Evolutionary conservation across 1,140 invertebrate genomes (phyloP).

Genomic region (Cotesia glomerata): DNA sequence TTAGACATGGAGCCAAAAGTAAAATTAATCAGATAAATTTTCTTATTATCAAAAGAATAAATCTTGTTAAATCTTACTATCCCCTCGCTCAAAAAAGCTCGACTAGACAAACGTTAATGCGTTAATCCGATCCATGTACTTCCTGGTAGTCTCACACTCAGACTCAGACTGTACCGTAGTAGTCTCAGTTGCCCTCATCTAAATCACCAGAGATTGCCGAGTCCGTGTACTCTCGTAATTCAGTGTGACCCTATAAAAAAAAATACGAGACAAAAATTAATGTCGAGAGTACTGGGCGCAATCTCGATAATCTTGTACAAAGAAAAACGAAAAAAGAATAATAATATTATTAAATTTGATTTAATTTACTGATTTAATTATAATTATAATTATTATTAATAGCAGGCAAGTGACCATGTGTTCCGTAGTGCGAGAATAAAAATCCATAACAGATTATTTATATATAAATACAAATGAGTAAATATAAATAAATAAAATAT

Average conservation of each 20-base stretch:
- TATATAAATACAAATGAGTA: constrained; percentile 22
- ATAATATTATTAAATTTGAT: no score
- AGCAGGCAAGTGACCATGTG: constrained; percentile 43
- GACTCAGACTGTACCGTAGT: no score
- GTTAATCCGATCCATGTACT: constrained; percentile 24
- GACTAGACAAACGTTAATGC: background rate
- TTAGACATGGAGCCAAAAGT: no score
- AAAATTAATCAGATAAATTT: no score
- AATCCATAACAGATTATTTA: constrained; percentile 28
- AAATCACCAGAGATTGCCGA: background rate
- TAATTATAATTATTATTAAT: constrained; percentile 16
- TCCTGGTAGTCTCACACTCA: background rate
- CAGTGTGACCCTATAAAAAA: background rate
- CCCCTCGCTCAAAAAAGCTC: constrained; percentile 8
- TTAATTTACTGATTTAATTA: no score
- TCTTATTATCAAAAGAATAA: background rate
- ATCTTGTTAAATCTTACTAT: background rate
- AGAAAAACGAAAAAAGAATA: constrained; percentile 23
- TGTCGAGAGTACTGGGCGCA: background rate
- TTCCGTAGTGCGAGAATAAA: constrained; percentile 37
- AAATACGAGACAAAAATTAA: no score
- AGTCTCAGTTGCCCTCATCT: background rate
- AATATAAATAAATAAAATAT: constrained; percentile 28
- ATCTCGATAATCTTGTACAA: constrained; percentile 23
- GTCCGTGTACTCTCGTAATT: background rate